Percentiles rank a stretch among this genome's conserved stretches.
Evolutionary conservation across 2,888 invertebrate species (phyloP).

Genomic region (Standfussiana lucernea): DNA sequence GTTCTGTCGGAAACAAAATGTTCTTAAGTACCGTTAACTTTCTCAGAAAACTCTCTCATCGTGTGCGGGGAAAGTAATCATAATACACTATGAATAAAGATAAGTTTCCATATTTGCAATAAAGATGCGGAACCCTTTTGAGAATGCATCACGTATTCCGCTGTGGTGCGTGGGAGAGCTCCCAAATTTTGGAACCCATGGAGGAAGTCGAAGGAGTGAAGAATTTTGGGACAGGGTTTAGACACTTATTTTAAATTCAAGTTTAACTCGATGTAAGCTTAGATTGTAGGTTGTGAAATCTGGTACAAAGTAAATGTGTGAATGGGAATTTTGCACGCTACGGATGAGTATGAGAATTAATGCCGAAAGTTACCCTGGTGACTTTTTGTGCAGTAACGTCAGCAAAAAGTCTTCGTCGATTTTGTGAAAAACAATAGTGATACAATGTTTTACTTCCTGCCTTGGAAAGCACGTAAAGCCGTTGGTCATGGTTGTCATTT

Average conservation of each 20-base stretch:
- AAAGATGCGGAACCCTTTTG: constrained; percentile 58
- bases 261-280: constrained; percentile 16
- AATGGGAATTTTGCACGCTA: constrained; percentile 22
- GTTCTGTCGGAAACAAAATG: not conserved
- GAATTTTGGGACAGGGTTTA: constrained; percentile 51
- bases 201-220: constrained; percentile 69
- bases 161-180: constrained; percentile 67
- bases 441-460: too few relatives aligned
- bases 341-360: not conserved
- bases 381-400: not conserved
- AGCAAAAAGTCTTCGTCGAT: not conserved
- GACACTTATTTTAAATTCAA: constrained; percentile 21
- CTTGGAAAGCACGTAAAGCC: too few relatives aligned
- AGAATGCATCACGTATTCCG: constrained; percentile 33
- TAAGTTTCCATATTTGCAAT: constrained; percentile 28
- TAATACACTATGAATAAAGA: constrained; percentile 52
- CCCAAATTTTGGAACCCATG: constrained; percentile 64
- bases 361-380: not conserved
- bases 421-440: not conserved
- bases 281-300: constrained; percentile 36
- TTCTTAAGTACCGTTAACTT: constrained; percentile 6
- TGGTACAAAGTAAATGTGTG: constrained; percentile 20
- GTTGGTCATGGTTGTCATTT: too few relatives aligned
- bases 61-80: constrained; percentile 30
- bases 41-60: constrained; percentile 4